A percentile compares a stretch with the other conserved stretches of the same genome.
Conservation (phyloP, 2,888 invertebrate genomes). For the Oligia latruncula region DNA sequence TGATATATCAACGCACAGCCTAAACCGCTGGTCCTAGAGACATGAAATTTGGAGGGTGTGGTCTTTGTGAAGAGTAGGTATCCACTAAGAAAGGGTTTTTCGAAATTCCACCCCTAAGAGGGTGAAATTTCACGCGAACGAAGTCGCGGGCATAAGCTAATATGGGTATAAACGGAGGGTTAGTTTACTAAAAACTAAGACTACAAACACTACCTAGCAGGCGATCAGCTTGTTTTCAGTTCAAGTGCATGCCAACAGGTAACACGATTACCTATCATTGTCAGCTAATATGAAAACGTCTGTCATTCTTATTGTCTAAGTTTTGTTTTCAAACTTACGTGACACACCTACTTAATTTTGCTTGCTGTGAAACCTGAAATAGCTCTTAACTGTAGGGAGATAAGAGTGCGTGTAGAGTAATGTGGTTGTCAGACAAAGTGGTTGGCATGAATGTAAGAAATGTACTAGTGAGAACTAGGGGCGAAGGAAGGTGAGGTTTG, state of each 20-base stretch:
- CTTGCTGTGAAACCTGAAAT: conserved; percentile 13
- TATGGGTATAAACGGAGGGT: not conserved
- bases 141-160: too few relatives aligned
- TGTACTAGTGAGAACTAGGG: conserved; percentile 65
- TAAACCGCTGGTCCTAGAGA: too few relatives aligned
- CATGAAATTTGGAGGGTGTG: too few relatives aligned
- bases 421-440: conserved; percentile 1
- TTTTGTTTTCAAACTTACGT: conserved; percentile 67
- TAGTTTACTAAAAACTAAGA: conserved; percentile 3
- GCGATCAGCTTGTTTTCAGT: conserved; percentile 56
- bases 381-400: not conserved
- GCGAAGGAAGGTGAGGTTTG: conserved; percentile 25
- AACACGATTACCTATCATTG: conserved; percentile 69
- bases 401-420: not conserved
- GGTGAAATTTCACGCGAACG: too few relatives aligned
- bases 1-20: too few relatives aligned
- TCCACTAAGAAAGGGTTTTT: too few relatives aligned
- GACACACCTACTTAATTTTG: conserved; percentile 41
- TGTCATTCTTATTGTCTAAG: conserved; percentile 68
- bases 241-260: conserved; percentile 61
- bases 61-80: too few relatives aligned
- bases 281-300: conserved; percentile 64
- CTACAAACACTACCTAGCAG: conserved; percentile 28
- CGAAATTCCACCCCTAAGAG: too few relatives aligned
- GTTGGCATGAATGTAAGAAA: conserved; percentile 66